Evolutionary conservation across 2,113 vertebrate species (phyloP).

Genomic region (Origma solitaria): DNA sequence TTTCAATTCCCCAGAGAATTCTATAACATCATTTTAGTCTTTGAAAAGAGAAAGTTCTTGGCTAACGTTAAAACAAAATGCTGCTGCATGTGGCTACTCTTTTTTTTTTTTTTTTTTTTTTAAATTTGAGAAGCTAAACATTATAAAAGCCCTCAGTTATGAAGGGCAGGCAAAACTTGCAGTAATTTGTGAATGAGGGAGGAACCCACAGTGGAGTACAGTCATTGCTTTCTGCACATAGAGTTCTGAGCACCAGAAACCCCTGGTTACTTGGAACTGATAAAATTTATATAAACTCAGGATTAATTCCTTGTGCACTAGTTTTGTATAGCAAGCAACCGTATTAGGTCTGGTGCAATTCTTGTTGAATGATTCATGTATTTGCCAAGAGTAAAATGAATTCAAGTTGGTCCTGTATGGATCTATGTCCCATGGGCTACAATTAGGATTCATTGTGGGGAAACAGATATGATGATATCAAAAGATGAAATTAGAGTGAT

Average conservation of each 20-base stretch:
- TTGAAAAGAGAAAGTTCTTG: neutral
- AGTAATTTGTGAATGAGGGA: neutral
- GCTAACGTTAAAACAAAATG: neutral
- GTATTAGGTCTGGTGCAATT: neutral
- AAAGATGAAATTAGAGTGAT: conserved; percentile 25
- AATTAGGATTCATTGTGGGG: neutral
- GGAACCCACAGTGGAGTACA: neutral
- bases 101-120: neutral
- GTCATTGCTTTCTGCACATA: neutral
- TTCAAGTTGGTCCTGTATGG: neutral
- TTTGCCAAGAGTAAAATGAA: neutral
- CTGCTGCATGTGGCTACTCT: neutral
- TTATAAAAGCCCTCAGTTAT: neutral
- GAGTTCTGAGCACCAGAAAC: neutral
- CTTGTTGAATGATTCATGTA: neutral
- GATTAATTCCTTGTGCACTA: neutral
- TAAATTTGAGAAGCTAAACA: accelerated
- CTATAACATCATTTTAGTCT: neutral
- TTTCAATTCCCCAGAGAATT: neutral
- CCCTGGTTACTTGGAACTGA: neutral
- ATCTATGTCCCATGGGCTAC: neutral
- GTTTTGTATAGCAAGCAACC: neutral
- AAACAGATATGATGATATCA: neutral
- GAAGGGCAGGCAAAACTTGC: neutral
- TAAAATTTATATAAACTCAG: neutral